Base-by-base conservation (phyloP, 2,888 invertebrate species). In the Sinhomidia bicolor region DNA sequence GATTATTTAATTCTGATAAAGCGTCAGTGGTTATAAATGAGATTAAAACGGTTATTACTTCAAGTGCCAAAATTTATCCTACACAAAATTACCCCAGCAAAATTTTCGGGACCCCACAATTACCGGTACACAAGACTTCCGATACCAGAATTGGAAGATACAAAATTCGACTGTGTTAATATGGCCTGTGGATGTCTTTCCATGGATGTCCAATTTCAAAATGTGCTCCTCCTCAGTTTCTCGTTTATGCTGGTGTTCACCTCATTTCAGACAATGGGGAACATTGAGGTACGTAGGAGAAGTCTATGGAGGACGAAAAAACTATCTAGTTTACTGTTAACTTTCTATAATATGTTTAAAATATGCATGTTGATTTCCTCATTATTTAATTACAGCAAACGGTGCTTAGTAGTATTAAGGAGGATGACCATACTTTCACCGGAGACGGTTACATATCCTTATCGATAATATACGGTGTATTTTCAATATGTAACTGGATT, bases 201-300 rank as follows among this genome's bases (percentile, higher is more conserved):
- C 10, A 88, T 87, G 29, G 92, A 92, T 71, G 60, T 83, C 12
- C 91, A 91, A 41, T 91, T 92, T 81, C 90, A 91, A 89, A 92
- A 92, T 91, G 91, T 92, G 14, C 65, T 92, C 20, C 95, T 98
- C 92, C 95, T 99, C 92, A 98, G 99, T 92, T 95, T 98, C 93
- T 97, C 97, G 81, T 99, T 99, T 94, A 98, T 99, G 98, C 96
- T 99, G 93, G 96, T 99, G 91, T 99, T 99, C 94, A 98, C 99
- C 89, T 98, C 99, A 54, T 99, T 99, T 94, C 99, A 99, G 95
- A 99, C 99, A 62, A 97, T 98, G 96, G 97, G 98, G 91, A 98
- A 98, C 94, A 98, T 98, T 93, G 97, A 99, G 96, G 99, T 98
- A 94, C 95, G 96, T 51, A n/a, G n/a, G n/a, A n/a, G 5, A 32